Evolutionary conservation across 2,888 invertebrate genomes (phyloP).

Genomic region (Capitulum mitella): DNA sequence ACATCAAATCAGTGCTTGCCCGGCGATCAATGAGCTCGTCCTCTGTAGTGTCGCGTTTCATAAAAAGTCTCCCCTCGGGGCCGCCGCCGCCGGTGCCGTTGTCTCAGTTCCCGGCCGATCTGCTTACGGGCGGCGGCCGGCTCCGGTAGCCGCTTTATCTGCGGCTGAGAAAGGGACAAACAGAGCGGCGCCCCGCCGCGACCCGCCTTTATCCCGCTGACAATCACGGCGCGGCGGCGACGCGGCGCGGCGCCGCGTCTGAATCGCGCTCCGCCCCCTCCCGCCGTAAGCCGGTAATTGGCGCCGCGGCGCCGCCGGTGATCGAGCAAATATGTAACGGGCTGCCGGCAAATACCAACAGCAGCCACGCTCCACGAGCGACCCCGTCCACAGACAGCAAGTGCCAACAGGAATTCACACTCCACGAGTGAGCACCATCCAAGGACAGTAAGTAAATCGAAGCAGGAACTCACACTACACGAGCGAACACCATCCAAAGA

Average conservation of each 20-base stretch:
- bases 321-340: neutral
- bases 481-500: too few species aligned
- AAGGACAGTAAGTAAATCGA: too few species aligned
- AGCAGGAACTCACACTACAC: too few species aligned
- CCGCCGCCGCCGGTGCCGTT: neutral
- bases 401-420: too few species aligned
- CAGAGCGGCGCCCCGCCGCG: neutral
- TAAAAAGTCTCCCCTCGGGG: neutral
- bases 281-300: neutral
- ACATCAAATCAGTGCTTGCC: too few species aligned
- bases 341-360: neutral
- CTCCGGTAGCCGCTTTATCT: neutral
- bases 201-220: neutral
- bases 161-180: slow-evolving; percentile 2
- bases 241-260: neutral
- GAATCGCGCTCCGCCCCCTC: neutral
- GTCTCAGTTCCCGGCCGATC: slow-evolving; percentile 4
- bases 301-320: neutral
- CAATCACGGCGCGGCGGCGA: neutral
- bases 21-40: neutral
- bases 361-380: too few species aligned
- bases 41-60: neutral
- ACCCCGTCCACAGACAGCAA: too few species aligned
- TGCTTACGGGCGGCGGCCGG: neutral
- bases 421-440: too few species aligned